Evolutionary conservation across 2,888 invertebrate species (phyloP).

Genomic region (Torymus texanus): DNA sequence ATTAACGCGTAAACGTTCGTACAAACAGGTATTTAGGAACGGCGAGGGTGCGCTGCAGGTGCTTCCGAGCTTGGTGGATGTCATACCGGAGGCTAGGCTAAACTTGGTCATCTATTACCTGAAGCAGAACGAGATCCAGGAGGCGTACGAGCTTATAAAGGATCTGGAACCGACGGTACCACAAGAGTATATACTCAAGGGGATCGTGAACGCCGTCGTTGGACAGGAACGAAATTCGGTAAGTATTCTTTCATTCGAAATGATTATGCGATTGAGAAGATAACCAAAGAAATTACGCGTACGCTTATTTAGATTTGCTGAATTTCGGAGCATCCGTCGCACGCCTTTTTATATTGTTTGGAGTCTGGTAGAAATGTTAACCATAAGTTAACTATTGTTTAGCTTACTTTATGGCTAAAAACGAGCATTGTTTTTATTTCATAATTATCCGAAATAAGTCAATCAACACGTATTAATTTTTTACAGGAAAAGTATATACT

Average conservation of each 20-base stretch:
- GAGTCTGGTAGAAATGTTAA: too few species aligned
- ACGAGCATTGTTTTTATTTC: too few species aligned
- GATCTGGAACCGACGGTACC: constrained; percentile 95
- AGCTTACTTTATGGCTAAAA: too few species aligned
- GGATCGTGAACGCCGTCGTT: constrained; percentile 94
- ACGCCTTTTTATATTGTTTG: too few species aligned
- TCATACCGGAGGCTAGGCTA: constrained; percentile 96
- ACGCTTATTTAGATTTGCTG: neutral
- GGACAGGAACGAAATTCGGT: constrained; percentile 95
- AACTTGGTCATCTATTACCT: constrained; percentile 97
- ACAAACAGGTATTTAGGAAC: constrained; percentile 83
- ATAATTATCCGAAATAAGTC: too few species aligned
- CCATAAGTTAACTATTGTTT: too few species aligned
- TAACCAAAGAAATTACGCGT: constrained; percentile 1
- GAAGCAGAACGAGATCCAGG: constrained; percentile 89
- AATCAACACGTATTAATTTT: too few species aligned
- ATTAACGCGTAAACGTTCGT: too few species aligned
- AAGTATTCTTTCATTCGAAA: constrained; percentile 69
- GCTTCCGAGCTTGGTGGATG: constrained; percentile 93
- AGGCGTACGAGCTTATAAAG: constrained; percentile 92
- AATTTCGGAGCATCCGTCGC: too few species aligned
- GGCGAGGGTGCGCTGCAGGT: constrained; percentile 96
- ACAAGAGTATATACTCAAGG: constrained; percentile 96
- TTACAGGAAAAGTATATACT: too few species aligned
- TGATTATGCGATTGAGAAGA: neutral